Base-by-base conservation (phyloP, 2,888 invertebrate genomes). In the Chirona hameri region DNA sequence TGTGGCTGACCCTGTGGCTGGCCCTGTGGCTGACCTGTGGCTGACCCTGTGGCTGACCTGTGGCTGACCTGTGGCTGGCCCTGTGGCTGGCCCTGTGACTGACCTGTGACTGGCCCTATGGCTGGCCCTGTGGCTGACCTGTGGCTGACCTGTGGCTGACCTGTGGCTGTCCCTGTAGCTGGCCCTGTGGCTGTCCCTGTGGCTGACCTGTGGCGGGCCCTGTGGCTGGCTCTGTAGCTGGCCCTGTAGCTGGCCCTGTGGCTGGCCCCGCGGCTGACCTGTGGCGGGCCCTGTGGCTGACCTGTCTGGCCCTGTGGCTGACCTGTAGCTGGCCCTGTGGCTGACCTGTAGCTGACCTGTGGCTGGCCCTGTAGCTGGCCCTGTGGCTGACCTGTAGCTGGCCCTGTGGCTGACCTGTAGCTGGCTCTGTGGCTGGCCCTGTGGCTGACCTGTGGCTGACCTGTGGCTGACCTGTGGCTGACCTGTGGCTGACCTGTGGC, bases 171-270 rank as follows among this genome's bases (percentile, higher is more conserved):
- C n/a, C n/a, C n/a, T n/a, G n/a, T n/a, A n/a, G n/a, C n/a, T n/a
- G n/a, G n/a, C 84, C 84, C 39, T 57, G 80, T 18, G 83, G 82
- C 27, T 81, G 83, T n/a, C n/a, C n/a, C n/a, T n/a, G n/a, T n/a
- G n/a, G 39, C 39, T 39, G 39, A 39, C 39, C 39, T 21, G 24
- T 18, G 52, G 12, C 48, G 7, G 48, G 12, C 48, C 57, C n/a
- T 24, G 24, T 24, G 55, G 18, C n/a, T n/a, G n/a, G n/a, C n/a
- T n/a, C n/a, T 18, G 21, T 12, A 12, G 12, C 48, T 48, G 48
- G 12, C n/a, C 48, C 57, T 24, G 24, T 24, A 48, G 18, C n/a
- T n/a, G n/a, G n/a, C n/a, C n/a, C n/a, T 18, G 21, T 12, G 48
- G 12, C 48, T 48, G 48, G 12, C n/a, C 48, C 57, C 21, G 24